Conservation (phyloP, 2,888 invertebrate genomes). For the Cecidostiba fungosa region DNA sequence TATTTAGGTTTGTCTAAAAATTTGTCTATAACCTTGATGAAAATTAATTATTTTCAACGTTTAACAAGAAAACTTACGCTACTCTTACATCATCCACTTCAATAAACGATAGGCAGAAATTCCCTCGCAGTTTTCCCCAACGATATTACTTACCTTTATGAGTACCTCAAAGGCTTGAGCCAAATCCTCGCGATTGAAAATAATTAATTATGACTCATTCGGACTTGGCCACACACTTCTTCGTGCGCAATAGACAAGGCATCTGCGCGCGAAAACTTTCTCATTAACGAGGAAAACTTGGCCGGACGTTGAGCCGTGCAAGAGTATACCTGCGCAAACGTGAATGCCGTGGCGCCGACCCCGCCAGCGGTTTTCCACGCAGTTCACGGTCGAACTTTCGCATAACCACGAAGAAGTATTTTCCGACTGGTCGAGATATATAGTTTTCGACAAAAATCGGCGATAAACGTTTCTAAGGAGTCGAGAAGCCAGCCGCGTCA, state of each 20-base stretch:
- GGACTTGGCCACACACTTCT: not conserved
- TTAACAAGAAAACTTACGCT: not conserved
- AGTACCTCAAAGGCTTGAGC: not conserved
- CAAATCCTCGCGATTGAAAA: not conserved
- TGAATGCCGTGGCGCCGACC: not conserved
- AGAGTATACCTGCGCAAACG: not conserved
- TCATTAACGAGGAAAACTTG: constrained; percentile 27
- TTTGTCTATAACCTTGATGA: not conserved
- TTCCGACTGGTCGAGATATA: not conserved
- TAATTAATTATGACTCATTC: not conserved
- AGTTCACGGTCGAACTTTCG: not conserved
- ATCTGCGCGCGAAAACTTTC: constrained; percentile 4
- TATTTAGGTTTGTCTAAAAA: not conserved
- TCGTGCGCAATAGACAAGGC: not conserved
- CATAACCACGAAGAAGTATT: constrained; percentile 8
- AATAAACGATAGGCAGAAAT: not conserved
- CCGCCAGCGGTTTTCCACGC: constrained; percentile 6
- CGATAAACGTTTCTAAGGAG: constrained; percentile 16
- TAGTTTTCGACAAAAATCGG: constrained; percentile 22
- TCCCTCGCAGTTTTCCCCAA: not conserved
- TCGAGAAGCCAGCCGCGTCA: not conserved
- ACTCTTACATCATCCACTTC: not conserved
- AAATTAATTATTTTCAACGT: not conserved
- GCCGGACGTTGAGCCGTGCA: not conserved
- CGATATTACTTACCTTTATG: not conserved